Percentiles rank a stretch among this genome's conserved stretches.
phyloP scores from a whole-genome alignment of 2,113 vertebrate species.

The Damaliscus lunatus region DNA sequence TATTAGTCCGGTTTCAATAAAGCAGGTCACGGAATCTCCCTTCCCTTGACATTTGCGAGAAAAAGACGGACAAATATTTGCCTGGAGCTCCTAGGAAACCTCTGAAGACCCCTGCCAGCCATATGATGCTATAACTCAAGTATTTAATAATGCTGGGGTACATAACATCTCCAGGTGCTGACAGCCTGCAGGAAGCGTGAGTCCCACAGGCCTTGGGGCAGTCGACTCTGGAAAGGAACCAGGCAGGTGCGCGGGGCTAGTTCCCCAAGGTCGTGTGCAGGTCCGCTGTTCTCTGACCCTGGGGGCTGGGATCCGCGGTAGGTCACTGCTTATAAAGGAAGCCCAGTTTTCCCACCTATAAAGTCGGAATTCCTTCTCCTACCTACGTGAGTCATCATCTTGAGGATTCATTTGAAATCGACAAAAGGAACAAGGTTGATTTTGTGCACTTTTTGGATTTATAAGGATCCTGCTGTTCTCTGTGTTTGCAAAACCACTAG shows the following conservation, averaged over 20 bases:
- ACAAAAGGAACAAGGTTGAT: not conserved
- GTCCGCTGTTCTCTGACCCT: not conserved
- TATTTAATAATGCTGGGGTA: constrained; percentile 68
- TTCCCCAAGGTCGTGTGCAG: not conserved
- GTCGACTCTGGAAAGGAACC: not conserved
- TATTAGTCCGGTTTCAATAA: not conserved
- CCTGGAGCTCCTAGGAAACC: constrained; percentile 67
- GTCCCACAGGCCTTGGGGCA: not conserved
- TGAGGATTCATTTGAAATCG: not conserved
- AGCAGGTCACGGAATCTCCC: not conserved
- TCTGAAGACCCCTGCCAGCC: constrained; percentile 45
- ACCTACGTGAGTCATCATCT: not conserved
- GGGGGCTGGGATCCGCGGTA: not conserved
- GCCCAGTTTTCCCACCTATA: not conserved
- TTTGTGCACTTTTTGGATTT: not conserved
- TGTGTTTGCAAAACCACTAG: not conserved
- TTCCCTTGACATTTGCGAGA: constrained; percentile 51
- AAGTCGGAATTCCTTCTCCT: not conserved
- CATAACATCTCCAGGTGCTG: constrained; percentile 48
- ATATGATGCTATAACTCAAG: constrained; percentile 69
- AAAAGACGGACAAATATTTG: constrained; percentile 70
- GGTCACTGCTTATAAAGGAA: not conserved
- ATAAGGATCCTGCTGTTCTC: not conserved
- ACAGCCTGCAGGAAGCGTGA: constrained; percentile 51
- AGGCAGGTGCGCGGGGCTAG: constrained; percentile 36